Evolutionary conservation across 2,888 invertebrate species (phyloP).

Genomic region (Ectobius pallidus): DNA sequence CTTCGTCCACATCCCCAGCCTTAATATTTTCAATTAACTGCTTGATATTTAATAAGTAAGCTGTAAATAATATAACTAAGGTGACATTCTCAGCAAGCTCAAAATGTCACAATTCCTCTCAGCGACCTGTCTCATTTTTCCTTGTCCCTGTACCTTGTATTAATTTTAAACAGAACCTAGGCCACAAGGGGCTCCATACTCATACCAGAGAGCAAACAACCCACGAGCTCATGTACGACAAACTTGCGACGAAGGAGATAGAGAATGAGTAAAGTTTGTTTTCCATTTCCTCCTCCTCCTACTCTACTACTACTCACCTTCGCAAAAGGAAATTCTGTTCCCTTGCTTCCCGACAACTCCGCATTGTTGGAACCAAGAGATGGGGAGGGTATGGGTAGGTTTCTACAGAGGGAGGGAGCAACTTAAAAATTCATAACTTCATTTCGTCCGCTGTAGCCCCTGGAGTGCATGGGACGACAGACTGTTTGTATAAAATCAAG

Average conservation of each 20-base stretch:
- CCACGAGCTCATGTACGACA: conserved; percentile 9
- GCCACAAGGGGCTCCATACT: not conserved
- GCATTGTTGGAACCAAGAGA: conserved; percentile 18
- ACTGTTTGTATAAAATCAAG: conserved; percentile 13
- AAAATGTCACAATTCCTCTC: not conserved
- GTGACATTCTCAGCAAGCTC: no score
- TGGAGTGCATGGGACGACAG: conserved; percentile 1
- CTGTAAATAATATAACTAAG: no score
- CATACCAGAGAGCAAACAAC: conserved; percentile 10
- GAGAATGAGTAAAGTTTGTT: conserved; percentile 35
- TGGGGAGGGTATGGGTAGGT: no score
- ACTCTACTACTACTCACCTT: no score
- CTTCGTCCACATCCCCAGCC: no score
- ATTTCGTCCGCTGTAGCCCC: conserved; percentile 29
- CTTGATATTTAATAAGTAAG: no score
- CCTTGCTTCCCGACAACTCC: conserved; percentile 19
- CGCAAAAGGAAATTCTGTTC: conserved; percentile 15
- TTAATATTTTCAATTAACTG: no score
- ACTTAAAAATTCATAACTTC: conserved; percentile 40
- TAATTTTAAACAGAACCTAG: conserved; percentile 11
- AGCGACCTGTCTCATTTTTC: not conserved
- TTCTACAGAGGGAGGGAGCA: not conserved
- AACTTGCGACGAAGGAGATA: not conserved
- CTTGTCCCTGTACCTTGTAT: not conserved
- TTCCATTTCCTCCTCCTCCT: conserved; percentile 36